Conservation (phyloP, 1,140 invertebrate genomes). For the Hypsibius dujardini region DNA sequence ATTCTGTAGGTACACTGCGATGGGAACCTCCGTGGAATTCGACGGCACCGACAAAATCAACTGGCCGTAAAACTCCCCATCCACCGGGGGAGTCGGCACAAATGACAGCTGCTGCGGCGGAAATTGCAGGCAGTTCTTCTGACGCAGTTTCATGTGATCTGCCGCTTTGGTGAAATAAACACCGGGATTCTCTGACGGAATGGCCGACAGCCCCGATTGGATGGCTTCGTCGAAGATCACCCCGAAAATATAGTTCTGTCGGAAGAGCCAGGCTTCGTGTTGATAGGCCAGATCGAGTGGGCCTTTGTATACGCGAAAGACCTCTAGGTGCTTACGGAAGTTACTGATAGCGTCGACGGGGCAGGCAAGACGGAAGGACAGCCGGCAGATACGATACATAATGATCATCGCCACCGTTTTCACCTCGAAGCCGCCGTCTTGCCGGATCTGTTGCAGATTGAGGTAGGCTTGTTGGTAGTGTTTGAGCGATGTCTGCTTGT, state of each 20-base stretch:
- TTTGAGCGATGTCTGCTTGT: conserved; percentile 69
- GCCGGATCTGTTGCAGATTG: conserved; percentile 63
- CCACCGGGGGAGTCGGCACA: not conserved
- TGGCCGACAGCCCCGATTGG: conserved; percentile 61
- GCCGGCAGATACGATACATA: conserved; percentile 62
- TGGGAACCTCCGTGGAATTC: not conserved
- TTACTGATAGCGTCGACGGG: conserved; percentile 82
- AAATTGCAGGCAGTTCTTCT: conserved; percentile 1
- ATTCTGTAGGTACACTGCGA: not conserved
- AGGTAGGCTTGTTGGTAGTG: conserved; percentile 83
- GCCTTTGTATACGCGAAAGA: conserved; percentile 53
- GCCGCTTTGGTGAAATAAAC: conserved; percentile 36
- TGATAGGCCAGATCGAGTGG: conserved; percentile 75
- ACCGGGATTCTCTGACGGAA: conserved; percentile 86
- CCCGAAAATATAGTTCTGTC: conserved; percentile 70
- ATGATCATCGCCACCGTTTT: conserved; percentile 84
- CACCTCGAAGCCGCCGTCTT: conserved; percentile 73
- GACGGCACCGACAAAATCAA: not conserved
- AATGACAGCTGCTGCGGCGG: not conserved
- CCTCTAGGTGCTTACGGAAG: conserved; percentile 72
- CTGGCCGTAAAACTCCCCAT: conserved; percentile 8
- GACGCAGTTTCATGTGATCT: not conserved
- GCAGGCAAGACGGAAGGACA: conserved; percentile 68
- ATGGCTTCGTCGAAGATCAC: conserved; percentile 89
- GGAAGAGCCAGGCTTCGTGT: conserved; percentile 87